Percentiles rank a stretch among this genome's conserved stretches.
These are phyloP conservation scores for Ciconia maguari DNA, from an alignment of 2,113 vertebrate species.

Conservation along the genomic window DNA sequence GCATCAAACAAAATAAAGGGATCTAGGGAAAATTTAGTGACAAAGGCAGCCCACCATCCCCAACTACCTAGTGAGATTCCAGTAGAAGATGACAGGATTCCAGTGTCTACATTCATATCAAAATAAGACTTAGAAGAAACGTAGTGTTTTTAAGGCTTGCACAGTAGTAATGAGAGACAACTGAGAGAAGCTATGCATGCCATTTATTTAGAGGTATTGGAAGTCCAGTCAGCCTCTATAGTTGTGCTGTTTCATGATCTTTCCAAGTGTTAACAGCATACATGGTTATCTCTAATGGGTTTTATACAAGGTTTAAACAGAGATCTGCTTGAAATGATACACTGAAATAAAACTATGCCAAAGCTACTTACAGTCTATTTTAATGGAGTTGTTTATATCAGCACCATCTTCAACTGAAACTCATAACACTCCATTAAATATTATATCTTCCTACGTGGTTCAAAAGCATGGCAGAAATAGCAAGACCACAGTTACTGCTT, in stretches of 20 bases:
- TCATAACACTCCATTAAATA: not conserved
- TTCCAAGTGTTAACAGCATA: not conserved
- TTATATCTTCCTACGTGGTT: not conserved
- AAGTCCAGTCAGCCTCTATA: not conserved
- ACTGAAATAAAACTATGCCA: not conserved
- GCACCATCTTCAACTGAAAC: not conserved
- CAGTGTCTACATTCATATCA: not conserved
- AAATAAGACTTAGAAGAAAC: not conserved
- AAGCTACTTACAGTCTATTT: not conserved
- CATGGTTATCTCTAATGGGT: not conserved
- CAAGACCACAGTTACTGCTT: not conserved
- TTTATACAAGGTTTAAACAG: not conserved
- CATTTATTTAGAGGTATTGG: not conserved
- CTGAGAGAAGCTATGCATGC: not conserved
- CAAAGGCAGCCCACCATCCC: not conserved
- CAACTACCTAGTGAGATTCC: not conserved
- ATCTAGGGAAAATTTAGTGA: not conserved
- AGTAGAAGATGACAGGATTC: not conserved
- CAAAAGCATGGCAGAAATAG: not conserved
- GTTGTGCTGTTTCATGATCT: not conserved
- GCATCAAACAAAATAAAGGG: not conserved
- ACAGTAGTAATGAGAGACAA: not conserved
- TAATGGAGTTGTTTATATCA: not conserved
- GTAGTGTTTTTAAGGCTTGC: not conserved
- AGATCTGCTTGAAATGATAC: not conserved